Base-by-base conservation (phyloP, 1,140 invertebrate species). In the Macrostomum lignano region DNA sequence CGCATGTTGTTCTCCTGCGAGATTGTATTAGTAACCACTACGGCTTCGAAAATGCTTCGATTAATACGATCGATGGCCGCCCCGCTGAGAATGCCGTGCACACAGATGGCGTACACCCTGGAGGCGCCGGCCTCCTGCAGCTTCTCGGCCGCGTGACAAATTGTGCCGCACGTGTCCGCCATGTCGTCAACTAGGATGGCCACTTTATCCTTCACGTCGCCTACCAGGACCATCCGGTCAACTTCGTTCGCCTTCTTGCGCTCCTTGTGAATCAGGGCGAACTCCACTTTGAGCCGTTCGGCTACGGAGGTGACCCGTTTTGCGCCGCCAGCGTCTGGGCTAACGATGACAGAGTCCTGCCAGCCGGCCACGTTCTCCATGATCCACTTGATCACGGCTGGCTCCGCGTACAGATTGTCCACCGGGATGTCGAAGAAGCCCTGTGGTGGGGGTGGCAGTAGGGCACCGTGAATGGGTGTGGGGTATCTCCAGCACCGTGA, bases 381-480 rank as follows among this genome's bases (percentile, higher is more conserved):
- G 38, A 98, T 94, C 84, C 86, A 96, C 55, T 93, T 91, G 10
- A 93, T 65, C 29, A 94, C 82, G 9, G 86, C 84, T 37, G 88
- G 88, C 53, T 96, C 88, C 17, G 88, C 86, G 55, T 88, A 94
- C 31, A 96, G 60, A 62, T 96, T 98, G 52, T 96, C 88, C 1
- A 96, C 88, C 29, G 88, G 88, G 52, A 96, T 96, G 58, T 96
- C 86, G 55, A 96, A 96, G 60, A 98, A 98, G 21, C 88, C 86
- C 65, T 91, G 38, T 28, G 35, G 20, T 29, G 25, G n/a, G 37
- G n/a, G n/a, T n/a, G n/a, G n/a, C n/a, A n/a, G n/a, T n/a, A n/a
- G n/a, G n/a, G n/a, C n/a, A n/a, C n/a, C n/a, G n/a, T n/a, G n/a
- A n/a, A n/a, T n/a, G n/a, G n/a, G n/a, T n/a, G n/a, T n/a, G n/a